phyloP scores from a whole-genome alignment of 1,140 invertebrate genomes.

The Ylistrum balloti region DNA sequence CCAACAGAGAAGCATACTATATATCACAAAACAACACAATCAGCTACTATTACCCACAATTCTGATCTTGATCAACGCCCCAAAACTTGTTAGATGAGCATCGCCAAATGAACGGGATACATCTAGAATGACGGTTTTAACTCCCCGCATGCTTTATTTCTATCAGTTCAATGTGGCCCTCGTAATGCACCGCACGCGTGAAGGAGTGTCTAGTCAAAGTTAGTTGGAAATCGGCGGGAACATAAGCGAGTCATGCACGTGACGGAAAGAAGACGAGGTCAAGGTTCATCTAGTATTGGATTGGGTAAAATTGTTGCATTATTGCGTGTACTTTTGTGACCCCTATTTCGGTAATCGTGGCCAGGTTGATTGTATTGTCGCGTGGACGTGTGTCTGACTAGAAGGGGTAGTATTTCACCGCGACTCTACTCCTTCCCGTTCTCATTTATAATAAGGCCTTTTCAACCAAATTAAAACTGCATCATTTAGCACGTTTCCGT shows the following conservation, averaged over 20 bases:
- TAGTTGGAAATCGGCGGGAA: neutral
- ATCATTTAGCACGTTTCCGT: neutral
- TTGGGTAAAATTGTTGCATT: neutral
- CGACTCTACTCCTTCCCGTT: neutral
- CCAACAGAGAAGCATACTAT: neutral
- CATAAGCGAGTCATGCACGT: neutral
- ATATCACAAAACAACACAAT: too few relatives aligned
- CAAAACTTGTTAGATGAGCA: neutral
- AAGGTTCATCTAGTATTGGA: neutral
- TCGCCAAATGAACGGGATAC: neutral
- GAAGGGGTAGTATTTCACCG: neutral
- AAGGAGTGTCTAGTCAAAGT: neutral
- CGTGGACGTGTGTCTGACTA: neutral
- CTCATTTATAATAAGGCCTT: neutral
- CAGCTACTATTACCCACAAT: too few relatives aligned
- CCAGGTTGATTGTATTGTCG: neutral
- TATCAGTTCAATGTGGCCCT: too few relatives aligned
- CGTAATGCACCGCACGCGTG: neutral
- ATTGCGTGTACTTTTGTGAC: conserved; percentile 5
- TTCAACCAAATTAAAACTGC: neutral
- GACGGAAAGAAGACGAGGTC: conserved; percentile 11
- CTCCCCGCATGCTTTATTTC: neutral
- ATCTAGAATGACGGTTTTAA: neutral
- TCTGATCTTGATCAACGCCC: too few relatives aligned
- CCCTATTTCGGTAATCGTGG: neutral